Percentiles rank a stretch among this genome's conserved stretches.
Conservation (phyloP, 2,797 vertebrate species). For the Megaceryle alcyon region DNA sequence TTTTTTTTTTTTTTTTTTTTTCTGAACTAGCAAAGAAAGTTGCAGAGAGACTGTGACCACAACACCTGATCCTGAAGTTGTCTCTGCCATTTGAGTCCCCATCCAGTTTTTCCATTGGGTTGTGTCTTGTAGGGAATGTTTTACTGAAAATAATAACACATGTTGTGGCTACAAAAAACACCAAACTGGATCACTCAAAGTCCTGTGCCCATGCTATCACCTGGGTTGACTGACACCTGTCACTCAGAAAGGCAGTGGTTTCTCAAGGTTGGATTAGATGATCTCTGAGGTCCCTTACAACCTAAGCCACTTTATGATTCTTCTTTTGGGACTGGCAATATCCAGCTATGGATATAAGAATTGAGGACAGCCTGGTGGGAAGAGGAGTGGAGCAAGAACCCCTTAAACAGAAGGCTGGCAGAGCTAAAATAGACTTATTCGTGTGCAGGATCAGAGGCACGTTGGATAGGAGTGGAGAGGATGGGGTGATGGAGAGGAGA, state of each 20-base stretch:
- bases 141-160: not conserved
- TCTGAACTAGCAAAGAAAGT: not conserved
- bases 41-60: not conserved
- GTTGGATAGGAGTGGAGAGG: not conserved
- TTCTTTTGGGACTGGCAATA: not conserved
- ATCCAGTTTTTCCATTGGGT: not conserved
- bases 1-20: not conserved
- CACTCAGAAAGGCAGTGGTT: not conserved
- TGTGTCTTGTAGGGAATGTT: not conserved
- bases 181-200: not conserved
- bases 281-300: too few relatives aligned
- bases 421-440: not conserved
- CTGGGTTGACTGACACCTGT: not conserved
- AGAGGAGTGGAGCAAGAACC: not conserved
- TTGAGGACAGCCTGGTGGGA: not conserved
- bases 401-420: not conserved
- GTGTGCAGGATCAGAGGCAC: accelerated
- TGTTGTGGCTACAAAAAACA: not conserved
- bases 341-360: not conserved
- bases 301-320: not conserved
- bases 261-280: too few relatives aligned
- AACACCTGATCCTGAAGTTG: not conserved
- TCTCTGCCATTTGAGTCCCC: not conserved
- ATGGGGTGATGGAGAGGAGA: not conserved
- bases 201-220: accelerated